These are phyloP conservation scores for Calephelis nemesis DNA, from an alignment of 1,140 invertebrate species.

Conservation along the genomic window DNA sequence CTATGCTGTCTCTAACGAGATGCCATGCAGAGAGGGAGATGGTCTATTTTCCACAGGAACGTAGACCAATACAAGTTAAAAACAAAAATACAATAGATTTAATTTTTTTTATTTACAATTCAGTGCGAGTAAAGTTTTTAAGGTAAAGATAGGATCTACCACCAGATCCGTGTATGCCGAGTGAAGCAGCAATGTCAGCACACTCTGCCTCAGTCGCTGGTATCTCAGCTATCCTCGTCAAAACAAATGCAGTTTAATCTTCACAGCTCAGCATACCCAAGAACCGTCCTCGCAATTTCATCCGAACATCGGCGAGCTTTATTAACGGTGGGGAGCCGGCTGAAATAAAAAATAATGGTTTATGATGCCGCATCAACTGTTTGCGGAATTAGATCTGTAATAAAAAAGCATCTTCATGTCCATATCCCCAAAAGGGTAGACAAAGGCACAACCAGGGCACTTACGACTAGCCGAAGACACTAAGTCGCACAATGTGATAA, in stretches of 20 bases:
- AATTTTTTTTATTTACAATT: too few species aligned
- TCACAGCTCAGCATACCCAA: conserved; percentile 66
- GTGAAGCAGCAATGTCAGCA: conserved; percentile 33
- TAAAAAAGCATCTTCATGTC: too few species aligned
- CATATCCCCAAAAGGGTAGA: too few species aligned
- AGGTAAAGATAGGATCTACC: conserved; percentile 49
- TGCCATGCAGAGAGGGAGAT: too few species aligned
- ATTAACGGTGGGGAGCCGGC: conserved; percentile 48
- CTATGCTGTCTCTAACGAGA: too few species aligned
- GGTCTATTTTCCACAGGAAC: too few species aligned
- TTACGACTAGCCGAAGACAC: too few species aligned
- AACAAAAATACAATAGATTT: too few species aligned
- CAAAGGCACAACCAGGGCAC: too few species aligned
- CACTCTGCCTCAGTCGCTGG: conserved; percentile 49
- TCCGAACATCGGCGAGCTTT: conserved; percentile 54
- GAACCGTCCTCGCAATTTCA: conserved; percentile 49
- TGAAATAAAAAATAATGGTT: conserved; percentile 36
- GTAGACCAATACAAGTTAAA: too few species aligned
- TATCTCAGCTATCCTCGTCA: conserved; percentile 45
- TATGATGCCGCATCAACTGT: neutral
- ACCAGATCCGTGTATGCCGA: conserved; percentile 41
- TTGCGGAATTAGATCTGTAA: too few species aligned
- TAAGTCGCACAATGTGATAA: too few species aligned
- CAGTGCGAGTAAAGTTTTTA: conserved; percentile 31
- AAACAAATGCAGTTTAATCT: conserved; percentile 52